These are phyloP conservation scores for Dryocosmus kuriphilus DNA, from an alignment of 2,888 invertebrate genomes.

Conservation along the genomic window DNA sequence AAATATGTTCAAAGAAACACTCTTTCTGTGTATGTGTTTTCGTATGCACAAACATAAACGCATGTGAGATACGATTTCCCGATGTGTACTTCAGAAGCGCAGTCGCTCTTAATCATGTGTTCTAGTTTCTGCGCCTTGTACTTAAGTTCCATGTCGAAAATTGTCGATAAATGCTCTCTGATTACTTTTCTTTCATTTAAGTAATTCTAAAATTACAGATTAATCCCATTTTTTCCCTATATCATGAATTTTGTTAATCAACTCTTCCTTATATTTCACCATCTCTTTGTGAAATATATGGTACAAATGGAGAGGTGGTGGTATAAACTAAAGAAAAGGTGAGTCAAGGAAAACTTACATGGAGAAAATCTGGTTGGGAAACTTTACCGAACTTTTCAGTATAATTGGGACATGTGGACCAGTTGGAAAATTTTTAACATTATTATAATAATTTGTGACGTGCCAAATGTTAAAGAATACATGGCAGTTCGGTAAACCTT, in stretches of 20 bases:
- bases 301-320: not conserved
- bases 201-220: not conserved
- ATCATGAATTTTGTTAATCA: too few relatives aligned
- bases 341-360: too few relatives aligned
- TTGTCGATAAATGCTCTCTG: not conserved
- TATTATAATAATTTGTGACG: too few relatives aligned
- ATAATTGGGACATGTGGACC: too few relatives aligned
- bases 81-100: not conserved
- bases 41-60: not conserved
- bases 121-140: constrained; percentile 6
- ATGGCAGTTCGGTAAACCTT: too few relatives aligned
- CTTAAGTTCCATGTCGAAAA: not conserved
- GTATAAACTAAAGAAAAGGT: too few relatives aligned
- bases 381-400: too few relatives aligned
- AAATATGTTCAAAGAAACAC: constrained; percentile 10
- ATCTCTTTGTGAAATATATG: not conserved
- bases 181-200: not conserved
- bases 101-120: not conserved
- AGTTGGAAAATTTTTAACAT: too few relatives aligned
- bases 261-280: too few relatives aligned
- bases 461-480: too few relatives aligned
- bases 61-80: not conserved
- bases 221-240: not conserved
- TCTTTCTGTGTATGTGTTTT: not conserved
- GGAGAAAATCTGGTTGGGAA: too few relatives aligned